Evolutionary conservation across 2,888 invertebrate species (phyloP).

Genomic region (Drosophila peninsularis): DNA sequence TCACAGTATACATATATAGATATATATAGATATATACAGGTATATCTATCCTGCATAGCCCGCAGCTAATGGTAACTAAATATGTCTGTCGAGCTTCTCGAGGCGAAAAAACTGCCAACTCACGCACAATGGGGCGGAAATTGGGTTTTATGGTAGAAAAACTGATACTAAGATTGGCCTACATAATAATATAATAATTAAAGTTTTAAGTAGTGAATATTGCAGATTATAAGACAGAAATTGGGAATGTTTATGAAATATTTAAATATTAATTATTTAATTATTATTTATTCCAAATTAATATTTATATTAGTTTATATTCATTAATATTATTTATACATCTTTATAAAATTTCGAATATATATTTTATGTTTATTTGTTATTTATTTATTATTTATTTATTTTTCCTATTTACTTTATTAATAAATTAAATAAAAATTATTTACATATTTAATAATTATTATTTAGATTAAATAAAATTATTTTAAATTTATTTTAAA

Average conservation of each 20-base stretch:
- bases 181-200: neutral
- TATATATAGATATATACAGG: too few relatives aligned
- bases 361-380: too few relatives aligned
- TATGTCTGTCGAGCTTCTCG: conserved; percentile 11
- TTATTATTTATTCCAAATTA: too few relatives aligned
- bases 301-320: too few relatives aligned
- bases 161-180: neutral
- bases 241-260: neutral
- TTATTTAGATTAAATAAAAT: neutral
- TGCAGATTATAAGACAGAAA: neutral
- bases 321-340: too few relatives aligned
- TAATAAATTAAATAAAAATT: too few relatives aligned
- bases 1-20: neutral
- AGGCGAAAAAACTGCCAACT: conserved; percentile 5
- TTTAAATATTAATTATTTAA: too few relatives aligned
- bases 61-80: conserved; percentile 31
- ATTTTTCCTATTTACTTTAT: too few relatives aligned
- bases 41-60: neutral
- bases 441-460: too few relatives aligned
- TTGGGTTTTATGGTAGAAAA: neutral
- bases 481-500: neutral
- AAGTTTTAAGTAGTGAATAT: too few relatives aligned
- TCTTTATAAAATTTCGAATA: too few relatives aligned
- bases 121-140: conserved; percentile 33
- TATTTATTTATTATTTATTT: neutral